Percentiles rank a stretch among this genome's conserved stretches.
phyloP scores from a whole-genome alignment of 2,113 vertebrate genomes.

The Recurvirostra avosetta region DNA sequence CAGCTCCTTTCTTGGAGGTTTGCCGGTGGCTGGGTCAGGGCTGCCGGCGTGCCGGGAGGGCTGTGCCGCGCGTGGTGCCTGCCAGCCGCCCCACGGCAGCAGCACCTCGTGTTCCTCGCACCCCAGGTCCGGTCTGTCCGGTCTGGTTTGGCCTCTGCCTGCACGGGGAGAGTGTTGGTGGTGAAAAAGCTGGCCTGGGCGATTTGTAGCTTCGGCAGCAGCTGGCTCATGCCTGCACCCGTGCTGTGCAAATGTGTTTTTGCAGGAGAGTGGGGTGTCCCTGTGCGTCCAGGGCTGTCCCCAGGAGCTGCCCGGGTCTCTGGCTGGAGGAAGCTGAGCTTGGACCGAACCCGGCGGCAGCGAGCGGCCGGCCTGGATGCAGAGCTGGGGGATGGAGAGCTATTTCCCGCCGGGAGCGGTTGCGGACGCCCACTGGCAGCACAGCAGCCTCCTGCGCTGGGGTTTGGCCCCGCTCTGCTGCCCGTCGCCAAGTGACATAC shows the following conservation, averaged over 20 bases:
- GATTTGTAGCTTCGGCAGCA: not conserved
- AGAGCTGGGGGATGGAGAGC: not conserved
- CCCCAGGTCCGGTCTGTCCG: not conserved
- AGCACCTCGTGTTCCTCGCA: rapidly evolving
- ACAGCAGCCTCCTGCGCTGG: rapidly evolving
- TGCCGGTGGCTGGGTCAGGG: rapidly evolving
- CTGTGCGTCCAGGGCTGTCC: too few relatives aligned
- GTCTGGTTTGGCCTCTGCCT: not conserved
- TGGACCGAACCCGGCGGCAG: not conserved
- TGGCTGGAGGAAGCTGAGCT: not conserved
- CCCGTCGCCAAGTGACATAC: not conserved
- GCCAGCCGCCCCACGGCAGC: rapidly evolving
- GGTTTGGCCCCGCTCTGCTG: not conserved
- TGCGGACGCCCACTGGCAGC: not conserved
- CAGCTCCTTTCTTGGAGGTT: not conserved
- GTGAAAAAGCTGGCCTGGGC: not conserved
- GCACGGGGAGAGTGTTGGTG: not conserved
- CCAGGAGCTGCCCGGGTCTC: not conserved
- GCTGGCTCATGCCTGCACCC: rapidly evolving
- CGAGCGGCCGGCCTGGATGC: rapidly evolving
- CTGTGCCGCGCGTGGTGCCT: not conserved
- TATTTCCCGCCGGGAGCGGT: not conserved
- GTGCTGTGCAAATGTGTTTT: not conserved
- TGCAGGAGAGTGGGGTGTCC: not conserved
- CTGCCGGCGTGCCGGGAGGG: not conserved